These are phyloP conservation scores for Vulpes lagopus DNA, from an alignment of 2,113 vertebrate species.

Conservation along the genomic window DNA sequence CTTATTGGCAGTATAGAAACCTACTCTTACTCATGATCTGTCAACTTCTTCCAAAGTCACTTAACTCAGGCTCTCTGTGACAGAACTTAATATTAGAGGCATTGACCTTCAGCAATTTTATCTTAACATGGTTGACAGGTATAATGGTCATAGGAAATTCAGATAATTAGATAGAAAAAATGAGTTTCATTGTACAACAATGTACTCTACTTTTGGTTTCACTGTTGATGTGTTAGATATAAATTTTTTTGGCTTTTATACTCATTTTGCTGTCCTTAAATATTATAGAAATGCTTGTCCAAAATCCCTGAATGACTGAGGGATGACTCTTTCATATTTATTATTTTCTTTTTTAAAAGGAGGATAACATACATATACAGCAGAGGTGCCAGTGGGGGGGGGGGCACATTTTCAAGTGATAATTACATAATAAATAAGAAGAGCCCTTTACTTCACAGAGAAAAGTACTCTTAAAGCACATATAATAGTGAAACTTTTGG, in stretches of 20 bases:
- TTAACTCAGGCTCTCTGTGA: slow-evolving; percentile 55
- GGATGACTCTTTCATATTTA: slow-evolving; percentile 68
- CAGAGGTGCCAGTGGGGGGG: not conserved
- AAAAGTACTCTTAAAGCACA: slow-evolving; percentile 63
- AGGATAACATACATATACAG: slow-evolving; percentile 28
- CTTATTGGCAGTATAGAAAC: slow-evolving; percentile 60
- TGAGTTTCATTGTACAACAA: slow-evolving; percentile 74
- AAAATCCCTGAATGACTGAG: slow-evolving; percentile 69
- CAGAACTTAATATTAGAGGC: slow-evolving; percentile 71
- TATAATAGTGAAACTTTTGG: slow-evolving; percentile 67
- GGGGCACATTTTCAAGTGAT: slow-evolving; percentile 23
- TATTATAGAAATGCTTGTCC: slow-evolving; percentile 65
- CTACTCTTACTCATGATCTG: slow-evolving; percentile 50
- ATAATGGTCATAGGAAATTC: slow-evolving; percentile 78
- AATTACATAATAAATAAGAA: slow-evolving; percentile 71
- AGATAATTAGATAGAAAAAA: slow-evolving; percentile 82
- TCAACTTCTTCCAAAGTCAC: slow-evolving; percentile 65
- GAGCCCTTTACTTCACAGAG: slow-evolving; percentile 47
- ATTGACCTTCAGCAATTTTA: slow-evolving; percentile 76
- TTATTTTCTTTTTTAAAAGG: slow-evolving; percentile 72
- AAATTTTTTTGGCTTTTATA: slow-evolving; percentile 74
- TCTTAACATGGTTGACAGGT: slow-evolving; percentile 77
- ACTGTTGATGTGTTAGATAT: slow-evolving; percentile 67
- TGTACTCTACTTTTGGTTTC: slow-evolving; percentile 63
- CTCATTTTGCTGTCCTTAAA: slow-evolving; percentile 69